Evolutionary conservation across 92 coral and sea anemone species (phyloP).

Genomic region (Actinernus sp.): DNA sequence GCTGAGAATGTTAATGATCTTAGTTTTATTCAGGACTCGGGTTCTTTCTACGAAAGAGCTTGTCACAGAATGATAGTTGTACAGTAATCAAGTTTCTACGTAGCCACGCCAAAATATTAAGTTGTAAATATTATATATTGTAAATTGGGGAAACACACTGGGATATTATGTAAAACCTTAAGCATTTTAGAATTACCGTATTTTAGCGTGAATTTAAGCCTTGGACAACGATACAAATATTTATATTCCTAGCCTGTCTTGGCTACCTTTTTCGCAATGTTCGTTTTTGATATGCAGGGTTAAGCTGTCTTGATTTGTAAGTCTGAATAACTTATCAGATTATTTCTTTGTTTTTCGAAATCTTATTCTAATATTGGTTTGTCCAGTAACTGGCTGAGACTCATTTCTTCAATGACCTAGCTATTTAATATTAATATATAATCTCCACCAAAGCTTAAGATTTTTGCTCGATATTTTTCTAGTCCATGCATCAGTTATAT

Average conservation of each 20-base stretch:
- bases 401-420: neutral
- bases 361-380: too few species aligned
- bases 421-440: neutral
- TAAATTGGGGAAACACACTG: neutral
- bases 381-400: neutral
- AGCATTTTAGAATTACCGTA: neutral
- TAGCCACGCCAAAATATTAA: neutral
- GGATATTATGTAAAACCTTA: neutral
- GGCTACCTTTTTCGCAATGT: neutral
- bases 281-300: too few species aligned
- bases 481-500: too few species aligned
- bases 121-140: neutral
- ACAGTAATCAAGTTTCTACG: neutral
- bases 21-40: neutral
- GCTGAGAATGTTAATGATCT: neutral
- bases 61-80: neutral
- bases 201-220: neutral
- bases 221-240: neutral
- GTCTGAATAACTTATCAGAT: too few species aligned
- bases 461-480: constrained; percentile 7
- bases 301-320: too few species aligned
- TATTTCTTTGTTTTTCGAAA: too few species aligned
- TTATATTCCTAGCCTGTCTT: neutral
- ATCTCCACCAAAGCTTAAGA: neutral
- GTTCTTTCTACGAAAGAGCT: constrained; percentile 2